phyloP scores from a whole-genome alignment of 2,888 invertebrate genomes.

The Toxonevra muliebris region DNA sequence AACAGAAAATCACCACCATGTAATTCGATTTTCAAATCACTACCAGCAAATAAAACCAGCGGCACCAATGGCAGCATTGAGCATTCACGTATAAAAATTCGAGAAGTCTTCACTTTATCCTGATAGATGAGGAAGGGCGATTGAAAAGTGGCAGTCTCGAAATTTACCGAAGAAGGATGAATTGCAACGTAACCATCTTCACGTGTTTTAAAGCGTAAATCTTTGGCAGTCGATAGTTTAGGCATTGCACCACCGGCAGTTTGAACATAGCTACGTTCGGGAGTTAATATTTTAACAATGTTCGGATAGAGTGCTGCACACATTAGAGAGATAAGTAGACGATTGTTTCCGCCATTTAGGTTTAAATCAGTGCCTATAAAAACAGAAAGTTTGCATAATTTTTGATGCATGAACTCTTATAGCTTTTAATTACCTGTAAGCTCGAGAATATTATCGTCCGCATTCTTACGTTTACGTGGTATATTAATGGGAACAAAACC shows the following conservation, averaged over 20 bases:
- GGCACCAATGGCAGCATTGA: slow-evolving; percentile 82
- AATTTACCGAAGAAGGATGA: slow-evolving; percentile 83
- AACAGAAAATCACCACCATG: slow-evolving; percentile 79
- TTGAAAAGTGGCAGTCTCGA: slow-evolving; percentile 71
- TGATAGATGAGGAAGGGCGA: slow-evolving; percentile 84
- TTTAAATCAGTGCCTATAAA: slow-evolving; percentile 69
- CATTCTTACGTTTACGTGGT: slow-evolving; percentile 64
- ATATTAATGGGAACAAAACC: slow-evolving; percentile 80
- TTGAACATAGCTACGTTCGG: slow-evolving; percentile 79
- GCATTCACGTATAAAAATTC: slow-evolving; percentile 81
- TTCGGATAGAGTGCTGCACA: slow-evolving; percentile 95
- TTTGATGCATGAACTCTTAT: not conserved
- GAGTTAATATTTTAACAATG: slow-evolving; percentile 82
- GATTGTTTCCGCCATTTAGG: slow-evolving; percentile 77
- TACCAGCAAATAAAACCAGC: slow-evolving; percentile 77
- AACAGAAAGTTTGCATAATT: slow-evolving; percentile 1
- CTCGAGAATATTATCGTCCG: slow-evolving; percentile 70
- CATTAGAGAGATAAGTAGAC: slow-evolving; percentile 82
- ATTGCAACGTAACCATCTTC: slow-evolving; percentile 77
- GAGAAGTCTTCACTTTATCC: slow-evolving; percentile 83
- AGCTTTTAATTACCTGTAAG: slow-evolving; percentile 68
- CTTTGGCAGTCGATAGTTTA: slow-evolving; percentile 74
- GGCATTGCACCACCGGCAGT: slow-evolving; percentile 80
- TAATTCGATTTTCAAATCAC: slow-evolving; percentile 76
- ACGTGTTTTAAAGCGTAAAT: slow-evolving; percentile 78